These are phyloP conservation scores for Hydrozoanthus tunicans DNA, from an alignment of 64 coral and sea anemone genomes.

Conservation along the genomic window DNA sequence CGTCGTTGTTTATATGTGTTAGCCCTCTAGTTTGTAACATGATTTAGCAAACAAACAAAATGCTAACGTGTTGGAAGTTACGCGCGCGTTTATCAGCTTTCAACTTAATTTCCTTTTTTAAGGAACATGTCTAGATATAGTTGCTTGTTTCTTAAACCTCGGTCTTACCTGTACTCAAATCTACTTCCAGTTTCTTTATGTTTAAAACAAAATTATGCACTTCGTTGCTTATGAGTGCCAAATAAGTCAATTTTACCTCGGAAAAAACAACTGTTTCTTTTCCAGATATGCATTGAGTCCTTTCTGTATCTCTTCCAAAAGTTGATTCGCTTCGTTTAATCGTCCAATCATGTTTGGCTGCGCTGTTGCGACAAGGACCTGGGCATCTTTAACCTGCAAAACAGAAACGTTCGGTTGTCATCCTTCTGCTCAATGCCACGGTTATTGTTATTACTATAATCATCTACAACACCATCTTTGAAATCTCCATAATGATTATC, in stretches of 20 bases:
- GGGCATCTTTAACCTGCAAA: constrained; percentile 82
- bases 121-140: too few relatives aligned
- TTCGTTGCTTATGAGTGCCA: background rate
- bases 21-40: too few relatives aligned
- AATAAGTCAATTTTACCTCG: constrained; percentile 63
- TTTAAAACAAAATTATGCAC: background rate
- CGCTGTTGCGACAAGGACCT: constrained; percentile 85
- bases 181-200: background rate
- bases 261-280: constrained; percentile 99
- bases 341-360: constrained; percentile 98
- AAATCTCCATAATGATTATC: background rate
- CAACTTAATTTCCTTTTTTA: too few relatives aligned
- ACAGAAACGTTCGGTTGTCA: background rate
- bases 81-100: too few relatives aligned
- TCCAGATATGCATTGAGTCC: constrained; percentile 98
- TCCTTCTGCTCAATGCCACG: background rate
- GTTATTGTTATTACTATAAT: background rate
- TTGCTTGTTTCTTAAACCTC: background rate
- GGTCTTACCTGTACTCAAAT: background rate
- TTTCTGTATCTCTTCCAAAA: constrained; percentile 99
- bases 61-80: too few relatives aligned
- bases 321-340: constrained; percentile 91
- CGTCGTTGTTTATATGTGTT: too few relatives aligned
- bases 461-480: background rate
- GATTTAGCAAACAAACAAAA: too few relatives aligned